These are phyloP conservation scores for Drosophila bocki DNA, from an alignment of 1,140 invertebrate species.

Conservation along the genomic window DNA sequence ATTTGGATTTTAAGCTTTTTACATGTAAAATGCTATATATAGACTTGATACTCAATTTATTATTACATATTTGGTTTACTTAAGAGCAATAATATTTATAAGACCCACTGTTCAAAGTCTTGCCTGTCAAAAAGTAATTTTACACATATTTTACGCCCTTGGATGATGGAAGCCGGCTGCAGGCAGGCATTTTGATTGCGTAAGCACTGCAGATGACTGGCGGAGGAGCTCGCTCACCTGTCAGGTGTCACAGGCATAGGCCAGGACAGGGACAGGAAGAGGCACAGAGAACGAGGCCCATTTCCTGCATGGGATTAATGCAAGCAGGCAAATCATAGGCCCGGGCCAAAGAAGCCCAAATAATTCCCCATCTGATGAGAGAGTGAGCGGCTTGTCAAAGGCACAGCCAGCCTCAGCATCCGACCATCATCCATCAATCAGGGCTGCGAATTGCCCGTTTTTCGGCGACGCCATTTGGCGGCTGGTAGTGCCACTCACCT, in stretches of 20 bases:
- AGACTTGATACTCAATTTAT: not conserved
- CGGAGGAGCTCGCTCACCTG: conserved; percentile 55
- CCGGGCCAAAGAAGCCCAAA: conserved; percentile 26
- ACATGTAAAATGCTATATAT: not conserved
- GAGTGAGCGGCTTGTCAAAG: conserved; percentile 57
- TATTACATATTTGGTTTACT: no score
- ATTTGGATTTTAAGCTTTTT: not conserved
- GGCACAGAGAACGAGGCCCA: conserved; percentile 4
- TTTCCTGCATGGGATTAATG: conserved; percentile 64
- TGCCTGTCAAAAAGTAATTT: conserved; percentile 54
- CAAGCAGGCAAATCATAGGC: conserved; percentile 51
- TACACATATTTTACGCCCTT: conserved; percentile 62
- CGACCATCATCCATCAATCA: conserved; percentile 58
- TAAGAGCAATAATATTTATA: not conserved
- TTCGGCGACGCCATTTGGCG: conserved; percentile 46
- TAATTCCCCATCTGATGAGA: conserved; percentile 34
- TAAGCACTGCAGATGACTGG: conserved; percentile 71
- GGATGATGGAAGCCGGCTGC: conserved; percentile 21
- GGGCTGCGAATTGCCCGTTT: conserved; percentile 36
- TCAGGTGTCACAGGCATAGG: conserved; percentile 51
- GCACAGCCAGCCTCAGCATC: conserved; percentile 27
- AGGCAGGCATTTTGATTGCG: conserved; percentile 61
- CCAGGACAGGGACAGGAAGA: not conserved
- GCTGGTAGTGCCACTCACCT: conserved; percentile 74
- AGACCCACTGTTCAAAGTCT: conserved; percentile 9